Evolutionary conservation across 2,797 vertebrate genomes (phyloP), one percentile per base, ranked within the genome.

Genomic region (Typhlichthys eigenmanni): DNA sequence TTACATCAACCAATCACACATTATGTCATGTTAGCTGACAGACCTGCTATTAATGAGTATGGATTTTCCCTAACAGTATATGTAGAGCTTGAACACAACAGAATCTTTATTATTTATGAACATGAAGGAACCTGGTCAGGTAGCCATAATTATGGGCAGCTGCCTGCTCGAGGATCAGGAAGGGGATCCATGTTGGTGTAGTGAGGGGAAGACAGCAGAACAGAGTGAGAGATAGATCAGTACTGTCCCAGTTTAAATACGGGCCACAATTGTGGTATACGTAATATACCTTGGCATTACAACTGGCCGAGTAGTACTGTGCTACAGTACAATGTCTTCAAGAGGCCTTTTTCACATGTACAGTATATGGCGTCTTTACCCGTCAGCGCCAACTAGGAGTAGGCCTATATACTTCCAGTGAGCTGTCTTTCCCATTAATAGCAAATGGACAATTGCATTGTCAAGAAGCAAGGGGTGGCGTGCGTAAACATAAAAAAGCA

Each of bases 311-410:
- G 59, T 46, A 17, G 19, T 29, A 29, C 51, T 32, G 2, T 34
- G 32, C 29, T 16, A 57, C 59, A 50, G 61, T 16, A 57, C 59
- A 50, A 58, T 55, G 8, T 72, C 59, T 58, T 67, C 16, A 55
- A 69, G 67, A 56, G 58, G 72, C 46, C 49, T 57, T 46, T 12
- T 46, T 12, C 17, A 11, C 55, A 19, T 58, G 49, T 55, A 60
- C 59, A 70, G 56, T 47, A 52, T 62, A 13, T 64, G 51, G 5
- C 1, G 5, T 6, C 34, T 38, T 17, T 52, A 50, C 54, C 56
- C 34, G 29, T 55, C 53, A 55, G 43, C 19, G 16, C n/a, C 34
- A 24, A 24, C 19, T 24, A 4, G 34, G 17, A 53, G 68, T 32
- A 74, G 5, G 34, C 5, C 34, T 38, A 8, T 38, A 8, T 47